Evolutionary conservation across 2,797 vertebrate genomes (phyloP).

Genomic region (Tragelaphus oryx): DNA sequence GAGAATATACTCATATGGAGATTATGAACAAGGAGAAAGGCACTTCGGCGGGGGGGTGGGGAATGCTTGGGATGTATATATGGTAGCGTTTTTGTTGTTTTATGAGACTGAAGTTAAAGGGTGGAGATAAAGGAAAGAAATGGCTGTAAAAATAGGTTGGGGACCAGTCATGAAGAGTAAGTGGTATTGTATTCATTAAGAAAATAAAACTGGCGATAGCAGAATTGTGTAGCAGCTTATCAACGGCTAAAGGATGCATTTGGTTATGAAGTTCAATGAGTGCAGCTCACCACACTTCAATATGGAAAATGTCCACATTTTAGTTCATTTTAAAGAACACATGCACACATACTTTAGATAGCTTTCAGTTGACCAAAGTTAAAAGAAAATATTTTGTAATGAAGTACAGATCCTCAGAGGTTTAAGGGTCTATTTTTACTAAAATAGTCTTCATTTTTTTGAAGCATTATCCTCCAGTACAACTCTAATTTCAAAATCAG

Average conservation of each 20-base stretch:
- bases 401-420: background rate
- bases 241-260: background rate
- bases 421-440: slow-evolving; percentile 35
- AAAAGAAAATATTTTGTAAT: slow-evolving; percentile 33
- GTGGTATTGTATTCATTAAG: background rate
- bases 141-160: background rate
- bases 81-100: no score
- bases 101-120: background rate
- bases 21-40: background rate
- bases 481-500: slow-evolving; percentile 29
- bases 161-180: background rate
- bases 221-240: background rate
- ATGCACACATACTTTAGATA: background rate
- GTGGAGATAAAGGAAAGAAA: background rate
- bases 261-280: background rate
- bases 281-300: background rate
- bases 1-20: background rate
- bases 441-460: background rate
- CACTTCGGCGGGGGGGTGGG: background rate
- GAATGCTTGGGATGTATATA: background rate
- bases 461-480: background rate
- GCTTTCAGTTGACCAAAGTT: background rate
- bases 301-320: background rate
- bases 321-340: slow-evolving; percentile 23
- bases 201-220: background rate